Evolutionary conservation across 2,113 vertebrate genomes (phyloP).

Genomic region (Peromyscus leucopus): DNA sequence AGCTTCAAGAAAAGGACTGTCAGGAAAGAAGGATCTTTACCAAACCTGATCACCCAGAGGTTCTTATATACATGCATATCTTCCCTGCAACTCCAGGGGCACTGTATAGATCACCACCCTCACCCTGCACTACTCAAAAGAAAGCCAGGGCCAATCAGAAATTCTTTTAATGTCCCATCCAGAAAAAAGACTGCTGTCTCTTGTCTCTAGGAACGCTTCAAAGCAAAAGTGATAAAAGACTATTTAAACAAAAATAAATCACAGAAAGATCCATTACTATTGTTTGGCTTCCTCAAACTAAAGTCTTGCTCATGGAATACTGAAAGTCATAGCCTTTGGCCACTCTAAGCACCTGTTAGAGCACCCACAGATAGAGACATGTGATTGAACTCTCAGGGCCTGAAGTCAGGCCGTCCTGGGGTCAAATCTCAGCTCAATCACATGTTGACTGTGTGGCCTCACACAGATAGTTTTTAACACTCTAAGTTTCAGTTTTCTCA

Average conservation of each 20-base stretch:
- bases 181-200: not conserved
- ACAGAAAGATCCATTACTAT: not conserved
- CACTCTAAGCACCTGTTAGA: conserved; percentile 21
- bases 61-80: not conserved
- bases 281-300: not conserved
- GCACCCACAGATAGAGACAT: not conserved
- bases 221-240: not conserved
- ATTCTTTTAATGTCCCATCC: not conserved
- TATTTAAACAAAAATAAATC: not conserved
- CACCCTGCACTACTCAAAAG: not conserved
- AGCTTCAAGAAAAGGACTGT: not conserved
- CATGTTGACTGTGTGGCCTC: not conserved
- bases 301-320: not conserved
- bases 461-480: not conserved
- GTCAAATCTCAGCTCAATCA: conserved; percentile 52
- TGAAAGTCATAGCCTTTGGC: not conserved
- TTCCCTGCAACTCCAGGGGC: not conserved
- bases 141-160: not conserved
- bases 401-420: not conserved
- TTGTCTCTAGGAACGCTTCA: not conserved
- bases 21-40: not conserved
- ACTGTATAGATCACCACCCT: not conserved
- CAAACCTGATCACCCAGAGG: not conserved
- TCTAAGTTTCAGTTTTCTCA: conserved; percentile 10
- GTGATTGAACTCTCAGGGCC: conserved; percentile 9